phyloP scores from a whole-genome alignment of 2,888 invertebrate genomes.

The Drosophila pseudotalamancana region DNA sequence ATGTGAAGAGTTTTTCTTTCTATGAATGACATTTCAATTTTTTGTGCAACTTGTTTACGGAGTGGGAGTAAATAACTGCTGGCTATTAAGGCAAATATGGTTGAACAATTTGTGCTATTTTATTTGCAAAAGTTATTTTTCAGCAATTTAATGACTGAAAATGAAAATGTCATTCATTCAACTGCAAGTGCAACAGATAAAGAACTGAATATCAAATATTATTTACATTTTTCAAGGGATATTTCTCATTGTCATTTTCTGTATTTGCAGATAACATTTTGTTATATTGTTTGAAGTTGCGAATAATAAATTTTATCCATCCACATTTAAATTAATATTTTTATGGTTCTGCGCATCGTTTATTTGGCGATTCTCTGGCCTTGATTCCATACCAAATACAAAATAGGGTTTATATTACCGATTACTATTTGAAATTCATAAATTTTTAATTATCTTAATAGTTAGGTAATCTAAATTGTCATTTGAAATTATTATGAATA shows the following conservation, averaged over 20 bases:
- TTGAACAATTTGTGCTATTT: conserved; percentile 28
- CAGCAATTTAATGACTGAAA: conserved; percentile 56
- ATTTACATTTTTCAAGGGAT: conserved; percentile 21
- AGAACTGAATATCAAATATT: conserved; percentile 35
- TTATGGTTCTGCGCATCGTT: conserved; percentile 8
- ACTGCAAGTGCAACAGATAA: conserved; percentile 37
- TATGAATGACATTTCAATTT: conserved; percentile 24
- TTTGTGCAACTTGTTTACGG: conserved; percentile 1
- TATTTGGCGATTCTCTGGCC: neutral
- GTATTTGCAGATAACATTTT: conserved; percentile 56
- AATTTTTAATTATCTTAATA: no score
- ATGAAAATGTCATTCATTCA: conserved; percentile 61
- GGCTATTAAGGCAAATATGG: conserved; percentile 61
- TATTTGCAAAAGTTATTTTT: conserved; percentile 20
- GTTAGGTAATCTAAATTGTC: no score
- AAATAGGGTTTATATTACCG: neutral
- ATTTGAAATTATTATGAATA: neutral
- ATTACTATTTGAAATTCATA: no score
- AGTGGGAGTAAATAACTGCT: conserved; percentile 51
- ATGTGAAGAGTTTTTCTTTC: conserved; percentile 36
- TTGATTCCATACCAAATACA: no score
- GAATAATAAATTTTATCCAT: conserved; percentile 49
- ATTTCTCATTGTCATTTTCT: conserved; percentile 22
- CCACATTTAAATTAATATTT: conserved; percentile 67
- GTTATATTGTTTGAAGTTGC: conserved; percentile 43